Evolutionary conservation across 92 coral and sea anemone species (phyloP), one percentile per base, ranked within the genome.

Genomic region (Epizoanthus ramosus): DNA sequence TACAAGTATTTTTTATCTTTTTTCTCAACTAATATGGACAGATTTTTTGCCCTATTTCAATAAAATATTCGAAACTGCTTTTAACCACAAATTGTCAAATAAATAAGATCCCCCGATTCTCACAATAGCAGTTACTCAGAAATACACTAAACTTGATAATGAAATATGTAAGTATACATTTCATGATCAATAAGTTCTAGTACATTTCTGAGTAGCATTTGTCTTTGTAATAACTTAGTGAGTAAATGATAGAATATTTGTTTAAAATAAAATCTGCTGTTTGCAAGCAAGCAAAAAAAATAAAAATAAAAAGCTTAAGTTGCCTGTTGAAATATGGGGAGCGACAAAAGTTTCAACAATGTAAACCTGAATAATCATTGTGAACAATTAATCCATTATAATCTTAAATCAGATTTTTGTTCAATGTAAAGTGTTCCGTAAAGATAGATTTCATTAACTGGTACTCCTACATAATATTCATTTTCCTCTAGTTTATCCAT

Each of bases 1-100:
- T 41, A 71, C 75, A 71, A 41, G 56, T 45, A 70, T 22, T 24
- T 69, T 23, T 8, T 24, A 21, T 70, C 37, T 70, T 70, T 70
- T 24, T 39, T 43, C 16, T 70, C 53, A 45, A 43, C 17, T 70
- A 43, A 16, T 70, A 37, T 6, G 57, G 53, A 18, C 54, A 41
- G 14, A 4, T 7, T 8, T 41, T 19, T 70, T n/a, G 22, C 35
- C 23, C 15, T 71, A n/a, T 45, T 71, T 71, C 58, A 43, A 71
- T 71, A 71, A 71, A 71, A 71, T 71, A 41, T 56, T 67, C 71
- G 45, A 17, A 3, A 43, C 28, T 37, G 16, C 19, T 45, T 58
- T n/a, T 67, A 31, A 56, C n/a, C 57, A 6, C 57, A 19, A n/a
- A n/a, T n/a, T n/a, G n/a, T n/a, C n/a, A n/a, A 71, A 71, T 71